phyloP scores from a whole-genome alignment of 2,888 invertebrate species.

The Drosophila borborema region DNA sequence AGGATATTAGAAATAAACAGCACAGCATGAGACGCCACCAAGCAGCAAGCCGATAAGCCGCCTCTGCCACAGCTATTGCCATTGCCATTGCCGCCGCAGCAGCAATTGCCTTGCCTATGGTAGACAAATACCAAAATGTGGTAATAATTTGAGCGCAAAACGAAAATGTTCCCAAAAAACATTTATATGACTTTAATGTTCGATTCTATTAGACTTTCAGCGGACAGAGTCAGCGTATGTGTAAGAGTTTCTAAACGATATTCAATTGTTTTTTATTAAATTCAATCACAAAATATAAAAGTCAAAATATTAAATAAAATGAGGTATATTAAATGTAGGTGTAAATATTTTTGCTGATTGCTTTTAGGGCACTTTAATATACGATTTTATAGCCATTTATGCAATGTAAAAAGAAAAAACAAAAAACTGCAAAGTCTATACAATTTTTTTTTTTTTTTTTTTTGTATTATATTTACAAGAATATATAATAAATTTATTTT shows the following conservation, averaged over 20 bases:
- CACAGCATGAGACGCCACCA: slow-evolving; percentile 59
- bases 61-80: background rate
- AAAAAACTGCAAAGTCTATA: too few species aligned
- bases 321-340: background rate
- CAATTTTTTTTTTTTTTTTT: too few species aligned
- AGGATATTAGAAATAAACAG: slow-evolving; percentile 78
- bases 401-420: too few species aligned
- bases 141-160: slow-evolving; percentile 39
- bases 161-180: slow-evolving; percentile 17
- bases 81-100: background rate
- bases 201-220: slow-evolving; percentile 12
- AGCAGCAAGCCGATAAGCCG: slow-evolving; percentile 48
- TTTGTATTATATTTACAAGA: too few species aligned
- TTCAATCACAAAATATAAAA: slow-evolving; percentile 1
- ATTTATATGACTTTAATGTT: slow-evolving; percentile 40
- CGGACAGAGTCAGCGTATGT: background rate
- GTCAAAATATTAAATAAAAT: background rate
- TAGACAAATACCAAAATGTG: slow-evolving; percentile 39
- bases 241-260: background rate
- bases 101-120: background rate
- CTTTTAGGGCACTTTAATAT: too few species aligned
- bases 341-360: background rate
- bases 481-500: too few species aligned
- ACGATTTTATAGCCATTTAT: too few species aligned
- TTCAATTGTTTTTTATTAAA: slow-evolving; percentile 6